These are phyloP conservation scores for Xestobium rufovillosum DNA, from an alignment of 2,888 invertebrate species.

Conservation along the genomic window DNA sequence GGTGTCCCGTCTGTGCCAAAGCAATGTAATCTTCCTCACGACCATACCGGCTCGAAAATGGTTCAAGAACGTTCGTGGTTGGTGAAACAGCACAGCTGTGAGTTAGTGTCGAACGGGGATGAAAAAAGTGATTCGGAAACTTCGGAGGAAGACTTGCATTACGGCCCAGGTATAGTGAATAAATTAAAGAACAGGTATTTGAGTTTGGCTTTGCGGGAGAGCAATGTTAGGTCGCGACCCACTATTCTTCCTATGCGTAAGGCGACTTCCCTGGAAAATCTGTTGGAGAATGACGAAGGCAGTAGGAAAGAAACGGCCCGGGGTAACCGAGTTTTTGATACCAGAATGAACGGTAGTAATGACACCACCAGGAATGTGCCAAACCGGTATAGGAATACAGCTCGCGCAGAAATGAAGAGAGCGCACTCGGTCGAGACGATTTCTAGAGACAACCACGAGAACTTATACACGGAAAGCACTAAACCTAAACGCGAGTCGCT, in stretches of 20 bases:
- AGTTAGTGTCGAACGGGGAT: slow-evolving; percentile 27
- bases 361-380: slow-evolving; percentile 29
- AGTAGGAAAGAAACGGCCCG: slow-evolving; percentile 31
- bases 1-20: slow-evolving; percentile 14
- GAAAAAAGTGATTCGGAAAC: slow-evolving; percentile 42
- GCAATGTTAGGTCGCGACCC: slow-evolving; percentile 53
- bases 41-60: too few species aligned
- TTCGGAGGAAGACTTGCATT: slow-evolving; percentile 71
- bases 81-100: slow-evolving; percentile 33
- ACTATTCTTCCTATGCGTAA: slow-evolving; percentile 64
- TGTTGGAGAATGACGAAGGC: slow-evolving; percentile 70
- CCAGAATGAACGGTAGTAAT: slow-evolving; percentile 30
- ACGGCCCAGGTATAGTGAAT: slow-evolving; percentile 88
- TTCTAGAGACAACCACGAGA: slow-evolving; percentile 52
- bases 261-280: slow-evolving; percentile 77
- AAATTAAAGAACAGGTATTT: slow-evolving; percentile 80
- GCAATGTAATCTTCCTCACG: slow-evolving; percentile 8
- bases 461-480: slow-evolving; percentile 4
- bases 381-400: slow-evolving; percentile 46
- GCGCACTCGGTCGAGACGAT: slow-evolving; percentile 82
- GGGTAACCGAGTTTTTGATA: slow-evolving; percentile 24
- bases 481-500: slow-evolving; percentile 38
- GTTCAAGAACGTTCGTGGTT: slow-evolving; percentile 44
- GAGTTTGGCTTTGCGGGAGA: slow-evolving; percentile 70
- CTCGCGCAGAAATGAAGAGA: slow-evolving; percentile 62